Base-by-base conservation (phyloP, 2,888 invertebrate genomes). In the Hydraecia micacea region DNA sequence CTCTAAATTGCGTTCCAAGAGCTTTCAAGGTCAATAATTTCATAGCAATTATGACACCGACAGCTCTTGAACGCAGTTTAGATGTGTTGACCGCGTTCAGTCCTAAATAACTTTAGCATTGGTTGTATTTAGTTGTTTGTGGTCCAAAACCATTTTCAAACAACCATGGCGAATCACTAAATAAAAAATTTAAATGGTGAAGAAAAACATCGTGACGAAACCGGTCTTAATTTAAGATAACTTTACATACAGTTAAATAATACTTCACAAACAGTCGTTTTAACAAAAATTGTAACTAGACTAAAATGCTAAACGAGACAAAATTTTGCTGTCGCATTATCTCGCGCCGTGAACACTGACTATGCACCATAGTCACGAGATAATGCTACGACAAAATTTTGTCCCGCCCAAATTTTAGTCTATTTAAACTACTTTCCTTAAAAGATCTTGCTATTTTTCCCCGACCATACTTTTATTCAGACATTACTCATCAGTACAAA, bases 401-500 rank as follows among this genome's bases (percentile, higher is more conserved):
- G 21, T 63, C 49, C 0, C 28, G 13, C 4, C 11, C 13, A n/a
- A 39, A 39, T 49, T 18, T 18, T 7, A 7, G 2, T 15, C 2
- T 2, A 9, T 55, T 8, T 25, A 4, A 1, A 21, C 11, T 7
- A 13, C 18, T 18, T 39, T 39, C 15, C n/a, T 77, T 36, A 1
- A 5, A 63, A 63, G n/a, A 28, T 13, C 13, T 36, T 46, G 0
- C 0, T 1, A n/a, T 62, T 76, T 67, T 68, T 60, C 73, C 60
- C 15, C 80, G 66, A 76, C 83, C 73, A 66, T 60, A 80, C 85
- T 65, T 65, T 52, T 5, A 65, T 71, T 85, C 85, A 85, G 83
- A 85, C 85, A 76, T 77, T 74, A 65, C 58, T 83, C 83, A 85
- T 85, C 85, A 85, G 80, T 85, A 83, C 80, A 77, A 67, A 75